Percentiles rank a stretch among this genome's conserved stretches.
Evolutionary conservation across 2,113 vertebrate species (phyloP).

Genomic region (Ibidorhyncha struthersii): DNA sequence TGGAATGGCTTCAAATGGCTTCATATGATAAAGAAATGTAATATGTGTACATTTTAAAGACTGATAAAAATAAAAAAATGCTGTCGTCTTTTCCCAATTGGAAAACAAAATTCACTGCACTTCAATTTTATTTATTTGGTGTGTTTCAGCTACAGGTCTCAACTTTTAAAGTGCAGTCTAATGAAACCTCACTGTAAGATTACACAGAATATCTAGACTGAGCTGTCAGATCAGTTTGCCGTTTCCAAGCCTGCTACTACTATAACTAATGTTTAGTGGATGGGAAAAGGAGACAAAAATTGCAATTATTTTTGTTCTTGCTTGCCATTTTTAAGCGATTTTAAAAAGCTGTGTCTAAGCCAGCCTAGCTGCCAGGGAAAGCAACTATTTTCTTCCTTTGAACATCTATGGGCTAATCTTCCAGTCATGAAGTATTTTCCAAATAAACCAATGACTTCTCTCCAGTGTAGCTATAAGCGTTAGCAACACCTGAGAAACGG

Average conservation of each 20-base stretch:
- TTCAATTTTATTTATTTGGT: neutral
- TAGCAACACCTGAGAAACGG: neutral
- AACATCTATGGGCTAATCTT: neutral
- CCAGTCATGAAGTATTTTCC: neutral
- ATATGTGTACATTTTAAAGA: neutral
- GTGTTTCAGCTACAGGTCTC: neutral
- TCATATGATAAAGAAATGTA: neutral
- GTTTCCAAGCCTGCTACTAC: neutral
- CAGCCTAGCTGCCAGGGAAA: neutral
- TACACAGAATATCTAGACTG: neutral
- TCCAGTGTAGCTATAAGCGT: neutral
- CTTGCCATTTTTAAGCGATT: neutral
- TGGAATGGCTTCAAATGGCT: neutral
- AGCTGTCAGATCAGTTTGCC: neutral
- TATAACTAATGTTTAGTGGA: neutral
- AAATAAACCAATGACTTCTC: neutral
- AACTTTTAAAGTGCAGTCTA: neutral
- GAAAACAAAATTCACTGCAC: neutral
- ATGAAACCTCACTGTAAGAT: neutral
- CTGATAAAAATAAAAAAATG: neutral
- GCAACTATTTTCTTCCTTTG: neutral
- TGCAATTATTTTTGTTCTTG: neutral
- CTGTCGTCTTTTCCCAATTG: neutral
- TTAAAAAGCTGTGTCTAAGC: neutral
- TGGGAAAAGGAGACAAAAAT: neutral